Conservation (phyloP, 2,113 vertebrate genomes). For the Atlantisia rogersi region DNA sequence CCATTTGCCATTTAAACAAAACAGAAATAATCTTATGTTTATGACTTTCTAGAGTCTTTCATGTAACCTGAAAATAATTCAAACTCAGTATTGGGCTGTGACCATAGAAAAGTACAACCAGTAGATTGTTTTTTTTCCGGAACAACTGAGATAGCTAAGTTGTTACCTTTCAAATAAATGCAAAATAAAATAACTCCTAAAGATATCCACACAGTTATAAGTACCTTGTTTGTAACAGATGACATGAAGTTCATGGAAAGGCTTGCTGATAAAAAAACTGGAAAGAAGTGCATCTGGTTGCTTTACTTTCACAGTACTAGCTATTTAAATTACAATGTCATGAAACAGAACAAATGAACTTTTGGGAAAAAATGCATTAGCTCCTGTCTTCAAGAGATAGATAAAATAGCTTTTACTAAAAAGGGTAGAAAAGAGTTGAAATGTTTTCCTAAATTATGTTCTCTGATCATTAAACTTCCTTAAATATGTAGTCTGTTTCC, state of each 20-base stretch:
- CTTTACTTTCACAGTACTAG: not conserved
- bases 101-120: not conserved
- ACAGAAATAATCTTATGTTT: not conserved
- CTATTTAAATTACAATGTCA: not conserved
- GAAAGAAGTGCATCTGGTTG: not conserved
- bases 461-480: not conserved
- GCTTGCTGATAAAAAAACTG: not conserved
- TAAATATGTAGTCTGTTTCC: not conserved
- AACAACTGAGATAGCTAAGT: not conserved
- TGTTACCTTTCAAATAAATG: not conserved
- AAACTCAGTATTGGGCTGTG: not conserved
- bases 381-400: not conserved
- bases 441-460: not conserved
- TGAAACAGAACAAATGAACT: not conserved
- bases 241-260: not conserved
- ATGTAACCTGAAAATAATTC: not conserved
- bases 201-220: not conserved
- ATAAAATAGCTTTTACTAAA: not conserved
- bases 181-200: not conserved
- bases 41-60: not conserved
- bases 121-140: not conserved
- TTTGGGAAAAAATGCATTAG: not conserved
- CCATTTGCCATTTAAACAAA: not conserved
- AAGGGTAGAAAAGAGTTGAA: not conserved
- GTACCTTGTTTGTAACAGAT: not conserved